These are phyloP conservation scores for Anthoptus insignis DNA, from an alignment of 2,888 invertebrate genomes.

Conservation along the genomic window DNA sequence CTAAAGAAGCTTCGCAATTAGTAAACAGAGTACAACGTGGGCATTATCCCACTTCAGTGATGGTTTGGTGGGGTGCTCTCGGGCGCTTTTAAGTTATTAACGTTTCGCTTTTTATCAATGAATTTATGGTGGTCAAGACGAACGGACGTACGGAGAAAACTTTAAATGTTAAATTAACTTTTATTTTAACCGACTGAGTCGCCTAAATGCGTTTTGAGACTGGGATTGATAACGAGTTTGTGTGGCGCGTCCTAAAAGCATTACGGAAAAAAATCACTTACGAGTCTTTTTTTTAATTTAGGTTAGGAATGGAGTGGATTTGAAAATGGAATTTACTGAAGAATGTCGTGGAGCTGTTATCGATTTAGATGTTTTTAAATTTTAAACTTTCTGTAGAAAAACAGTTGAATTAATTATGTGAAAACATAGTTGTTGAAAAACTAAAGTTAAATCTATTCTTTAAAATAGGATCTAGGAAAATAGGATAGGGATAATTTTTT, in stretches of 20 bases:
- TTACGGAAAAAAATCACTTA: constrained; percentile 63
- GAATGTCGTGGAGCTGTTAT: too few relatives aligned
- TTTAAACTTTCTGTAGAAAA: too few relatives aligned
- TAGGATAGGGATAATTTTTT: too few relatives aligned
- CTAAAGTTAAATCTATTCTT: too few relatives aligned
- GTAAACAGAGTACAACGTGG: too few relatives aligned
- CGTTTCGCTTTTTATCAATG: constrained; percentile 76
- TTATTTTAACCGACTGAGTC: constrained; percentile 69
- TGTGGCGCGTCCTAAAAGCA: constrained; percentile 73
- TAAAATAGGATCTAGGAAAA: too few relatives aligned
- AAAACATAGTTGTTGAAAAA: too few relatives aligned
- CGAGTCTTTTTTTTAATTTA: constrained; percentile 47
- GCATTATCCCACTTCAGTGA: too few relatives aligned
- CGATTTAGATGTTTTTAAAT: too few relatives aligned
- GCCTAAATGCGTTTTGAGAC: constrained; percentile 73
- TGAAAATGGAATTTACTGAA: constrained; percentile 15
- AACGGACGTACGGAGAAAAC: constrained; percentile 64
- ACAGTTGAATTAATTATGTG: too few relatives aligned
- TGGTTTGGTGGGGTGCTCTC: too few relatives aligned
- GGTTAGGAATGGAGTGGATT: constrained; percentile 42
- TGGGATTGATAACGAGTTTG: constrained; percentile 75
- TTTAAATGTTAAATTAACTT: constrained; percentile 75
- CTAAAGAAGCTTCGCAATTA: too few relatives aligned
- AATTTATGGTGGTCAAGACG: constrained; percentile 74
- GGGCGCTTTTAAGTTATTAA: constrained; percentile 69